Evolutionary conservation across 2,113 vertebrate genomes (phyloP), one percentile per base, ranked within the genome.

Genomic region (Cyphomyrus discorhynchus): DNA sequence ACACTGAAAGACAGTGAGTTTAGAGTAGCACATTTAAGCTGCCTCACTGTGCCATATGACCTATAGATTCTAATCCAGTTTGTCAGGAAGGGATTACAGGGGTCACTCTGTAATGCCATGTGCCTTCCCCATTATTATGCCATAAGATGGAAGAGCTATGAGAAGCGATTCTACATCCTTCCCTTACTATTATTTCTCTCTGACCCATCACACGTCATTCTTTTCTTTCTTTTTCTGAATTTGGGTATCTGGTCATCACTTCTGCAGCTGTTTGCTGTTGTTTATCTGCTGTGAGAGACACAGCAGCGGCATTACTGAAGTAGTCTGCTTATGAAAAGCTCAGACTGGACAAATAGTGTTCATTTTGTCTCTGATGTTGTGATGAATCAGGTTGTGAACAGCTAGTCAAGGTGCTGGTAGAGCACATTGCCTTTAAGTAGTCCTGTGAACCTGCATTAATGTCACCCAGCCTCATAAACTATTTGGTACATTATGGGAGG

Each of bases 51-150:
- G 93, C 95, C 95, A 95, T 95, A 95, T 95, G 95, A 96, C 95
- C 94, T 92, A 93, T 93, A 93, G 92, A 95, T 90, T 92, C 93
- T 96, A 96, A 96, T 94, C 95, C 94, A 95, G 94, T 96, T 96
- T 96, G 94, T 96, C 93, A 95, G 94, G 91, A 93, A 93, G 93
- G 95, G 96, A 96, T 96, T 96, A 96, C 92, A 94, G 91, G 93
- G 95, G 94, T 95, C 95, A 95, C 92, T 90, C 93, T 95, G 93
- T 89, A 91, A 92, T 92, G 31, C 93, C 56, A 93, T 93, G 89
- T 95, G 93, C 90, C 56, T 94, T 89, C 93, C 93, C 93, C 95
- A 95, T 93, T 93, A 93, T 95, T 95, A 95, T 94, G 82, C 45
- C 17, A 10, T 21, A 46, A 47, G 8, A 84, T 47, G 45, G 45